Evolutionary conservation across 2,888 invertebrate genomes (phyloP), one percentile per base, ranked within the genome.

Genomic region (Cephus nigrinus): DNA sequence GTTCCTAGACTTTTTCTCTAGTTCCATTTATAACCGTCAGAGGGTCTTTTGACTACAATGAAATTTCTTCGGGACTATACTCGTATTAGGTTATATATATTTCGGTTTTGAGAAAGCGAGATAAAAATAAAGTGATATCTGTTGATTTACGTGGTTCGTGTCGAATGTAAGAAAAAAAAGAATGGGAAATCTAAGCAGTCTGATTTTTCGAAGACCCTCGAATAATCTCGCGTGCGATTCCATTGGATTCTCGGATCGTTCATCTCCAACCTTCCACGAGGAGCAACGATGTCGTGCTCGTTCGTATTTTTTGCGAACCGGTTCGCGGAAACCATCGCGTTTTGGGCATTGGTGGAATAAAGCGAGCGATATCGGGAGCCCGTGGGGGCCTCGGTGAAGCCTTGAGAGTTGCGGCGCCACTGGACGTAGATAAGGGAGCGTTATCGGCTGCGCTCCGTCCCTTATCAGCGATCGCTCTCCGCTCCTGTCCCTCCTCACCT

Each of bases 401-500:
- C 90, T 90, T 90, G 90, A 90, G 90, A 90, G 90, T 89, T 88
- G 91, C 90, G 91, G 90, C 91, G 91, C 91, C 90, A 91, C 90
- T 91, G 91, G 89, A 88, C 89, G 88, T 82, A 90, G 91, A 91
- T 91, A 91, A 91, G 91, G 88, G 89, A 90, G 87, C 88, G 89
- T 91, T 91, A 91, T 91, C 91, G 90, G 88, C 87, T 86, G 90
- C 88, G 90, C 89, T 88, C 89, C 86, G 87, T 87, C 86, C 86
- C 87, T 91, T 91, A 91, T 91, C 91, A 86, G 84, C 91, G 93
- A 93, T 93, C 92, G 92, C 92, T 92, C 91, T 88, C 90, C 89
- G 90, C 91, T 90, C 90, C 90, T 90, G 90, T 90, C 90, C 76
- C 80, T 80, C 75, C 83, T 80, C 84, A 82, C 83, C 84, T 84